Evolutionary conservation across 2,797 vertebrate genomes (phyloP), one percentile per base, ranked within the genome.

Genomic region (Hapalemur alaotrensis): DNA sequence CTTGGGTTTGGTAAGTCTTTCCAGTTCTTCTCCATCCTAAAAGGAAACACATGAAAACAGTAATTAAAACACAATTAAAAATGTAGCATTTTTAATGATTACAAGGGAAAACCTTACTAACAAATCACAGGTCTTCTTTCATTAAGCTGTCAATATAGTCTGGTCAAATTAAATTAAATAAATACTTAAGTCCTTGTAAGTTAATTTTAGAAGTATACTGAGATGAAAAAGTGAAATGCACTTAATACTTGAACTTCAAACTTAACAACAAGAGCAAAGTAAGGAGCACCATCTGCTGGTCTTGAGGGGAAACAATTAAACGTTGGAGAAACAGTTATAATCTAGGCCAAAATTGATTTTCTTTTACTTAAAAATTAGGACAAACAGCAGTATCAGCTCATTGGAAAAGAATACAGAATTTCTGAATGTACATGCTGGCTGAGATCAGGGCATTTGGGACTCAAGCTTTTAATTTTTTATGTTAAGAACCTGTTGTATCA

Each of bases 1-100:
- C 98, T 98, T 99, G 85, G 99, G 96, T 98, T 99, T 99, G 2
- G 99, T 99, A 95, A 99, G 94, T 91, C 99, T 99, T 98, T 99
- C 99, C 97, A 99, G 98, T 97, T 99, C 99, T 97, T 99, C 99
- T 22, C 99, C 99, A 96, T 99, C 99, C 99, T 99, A 96, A 9
- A 96, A 96, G 52, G 98, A 95, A 43, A 98, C 92, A 94, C 70
- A 98, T 18, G 13, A 98, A 79, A 95, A 85, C 46, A 98, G 54
- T n/a, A 90, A 61, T 85, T 81, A 84, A 84, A 92, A 83, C 18
- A 78, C 88, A 73, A 90, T 9, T 93, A 46, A 63, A 83, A 78
- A 93, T 32, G 28, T n/a, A 83, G 30, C 46, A 65, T 88, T 92
- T 92, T 87, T 67, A 87, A 92, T 35, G 13, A 89, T 69, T 88